Evolutionary conservation across 2,113 vertebrate species (phyloP), one percentile per base, ranked within the genome.

Genomic region (Cathartes aura): DNA sequence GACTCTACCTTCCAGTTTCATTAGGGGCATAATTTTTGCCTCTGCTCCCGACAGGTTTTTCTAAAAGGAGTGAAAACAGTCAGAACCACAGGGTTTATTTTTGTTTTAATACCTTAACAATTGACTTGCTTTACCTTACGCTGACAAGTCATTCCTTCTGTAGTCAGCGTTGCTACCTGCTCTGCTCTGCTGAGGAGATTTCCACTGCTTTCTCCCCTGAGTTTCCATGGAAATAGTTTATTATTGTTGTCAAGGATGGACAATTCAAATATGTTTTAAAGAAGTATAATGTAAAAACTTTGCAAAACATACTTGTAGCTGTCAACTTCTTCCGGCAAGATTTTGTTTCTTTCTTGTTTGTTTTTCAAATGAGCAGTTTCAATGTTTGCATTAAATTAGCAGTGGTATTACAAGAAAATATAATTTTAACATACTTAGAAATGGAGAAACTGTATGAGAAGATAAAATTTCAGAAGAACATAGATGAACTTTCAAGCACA

Each of bases 191-290:
- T 75, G 87, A 95, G 53, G 91, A 79, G 58, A 92, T 74, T 82
- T 62, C 82, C 59, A 38, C 48, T 58, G 70, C 30, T 82, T 83
- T 78, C 53, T 74, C 38, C 11, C 43, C 70, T 45, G 83, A 93
- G 95, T 97, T 98, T 96, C 97, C 94, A 98, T 96, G 89, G 96
- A 96, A 98, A 97, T 97, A 88, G 82, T 98, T 97, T 97, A 95
- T 97, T 97, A 96, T 73, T 94, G 16, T 78, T 97, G 53, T 90
- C 83, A 97, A 95, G 78, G 78, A 88, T 92, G 87, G 95, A 92
- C 58, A 82, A 90, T 75, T n/a, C 47, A 90, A 88, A 58, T 68
- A 95, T 40, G 50, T 64, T 96, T 93, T 83, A 80, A 94, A 94
- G 67, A 92, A 94, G 58, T 15, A 62, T 73, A 90, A 92, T 80